Evolutionary conservation across 2,888 invertebrate species (phyloP).

Genomic region (Melolontha melolontha): DNA sequence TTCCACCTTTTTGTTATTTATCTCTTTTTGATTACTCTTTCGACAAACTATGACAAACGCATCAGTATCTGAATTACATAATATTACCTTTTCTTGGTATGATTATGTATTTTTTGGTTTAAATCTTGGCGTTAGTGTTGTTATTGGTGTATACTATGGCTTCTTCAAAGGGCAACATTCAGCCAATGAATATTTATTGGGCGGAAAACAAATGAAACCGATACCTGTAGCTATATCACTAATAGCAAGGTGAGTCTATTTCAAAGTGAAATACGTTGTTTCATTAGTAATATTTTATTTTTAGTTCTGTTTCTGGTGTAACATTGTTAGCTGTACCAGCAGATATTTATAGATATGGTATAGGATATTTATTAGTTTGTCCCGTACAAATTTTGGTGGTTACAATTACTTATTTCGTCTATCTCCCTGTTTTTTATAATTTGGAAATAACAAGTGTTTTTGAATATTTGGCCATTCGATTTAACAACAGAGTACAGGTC

Average conservation of each 20-base stretch:
- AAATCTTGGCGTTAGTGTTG: conserved; percentile 68
- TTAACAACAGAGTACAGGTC: conserved; percentile 70
- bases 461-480: conserved; percentile 75
- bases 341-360: conserved; percentile 80
- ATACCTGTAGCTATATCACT: conserved; percentile 82
- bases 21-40: background rate
- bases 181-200: conserved; percentile 78
- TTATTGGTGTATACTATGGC: conserved; percentile 73
- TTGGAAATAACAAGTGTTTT: conserved; percentile 78
- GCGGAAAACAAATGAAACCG: conserved; percentile 78
- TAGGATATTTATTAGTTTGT: conserved; percentile 69
- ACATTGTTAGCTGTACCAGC: conserved; percentile 80
- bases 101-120: conserved; percentile 69
- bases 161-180: conserved; percentile 70
- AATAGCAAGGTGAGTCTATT: conserved; percentile 72
- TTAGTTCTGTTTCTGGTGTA: conserved; percentile 80
- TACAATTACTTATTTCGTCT: conserved; percentile 63
- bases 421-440: conserved; percentile 75
- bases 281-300: conserved; percentile 50
- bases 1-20: too few species aligned
- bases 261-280: conserved; percentile 37
- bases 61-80: background rate
- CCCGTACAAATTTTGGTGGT: conserved; percentile 62
- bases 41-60: background rate
- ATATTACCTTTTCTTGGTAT: conserved; percentile 65